phyloP scores from a whole-genome alignment of 2,113 vertebrate genomes.

The Tychaedon coryphoeus region DNA sequence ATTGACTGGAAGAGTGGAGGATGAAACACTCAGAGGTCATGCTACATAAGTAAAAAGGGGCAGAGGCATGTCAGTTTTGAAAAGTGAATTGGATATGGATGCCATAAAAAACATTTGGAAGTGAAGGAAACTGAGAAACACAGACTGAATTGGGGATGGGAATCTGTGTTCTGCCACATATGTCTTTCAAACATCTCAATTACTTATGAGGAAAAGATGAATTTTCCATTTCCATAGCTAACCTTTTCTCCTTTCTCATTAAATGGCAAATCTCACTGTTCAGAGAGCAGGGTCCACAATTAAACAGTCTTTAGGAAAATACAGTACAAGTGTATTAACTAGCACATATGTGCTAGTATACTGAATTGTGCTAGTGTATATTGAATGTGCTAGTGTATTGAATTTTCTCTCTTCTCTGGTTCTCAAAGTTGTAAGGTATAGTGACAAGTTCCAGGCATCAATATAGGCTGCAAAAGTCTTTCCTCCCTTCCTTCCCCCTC shows the following conservation, averaged over 20 bases:
- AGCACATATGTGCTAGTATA: no score
- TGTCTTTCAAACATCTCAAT: slow-evolving; percentile 62
- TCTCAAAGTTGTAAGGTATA: slow-evolving; percentile 57
- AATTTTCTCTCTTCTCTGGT: slow-evolving; percentile 48
- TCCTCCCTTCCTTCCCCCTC: neutral
- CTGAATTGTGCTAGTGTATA: no score
- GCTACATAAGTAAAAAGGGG: neutral
- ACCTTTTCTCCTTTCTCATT: slow-evolving; percentile 63
- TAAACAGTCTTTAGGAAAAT: slow-evolving; percentile 51
- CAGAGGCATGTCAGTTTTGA: neutral
- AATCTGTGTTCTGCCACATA: neutral
- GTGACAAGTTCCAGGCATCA: slow-evolving; percentile 65
- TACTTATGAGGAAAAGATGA: slow-evolving; percentile 55
- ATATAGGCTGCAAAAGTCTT: slow-evolving; percentile 45
- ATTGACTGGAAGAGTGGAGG: neutral
- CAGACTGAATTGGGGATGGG: neutral
- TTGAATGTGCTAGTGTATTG: no score
- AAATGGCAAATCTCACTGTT: slow-evolving; percentile 70
- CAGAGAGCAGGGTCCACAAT: slow-evolving; percentile 18
- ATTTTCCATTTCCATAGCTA: slow-evolving; percentile 63
- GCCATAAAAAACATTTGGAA: neutral
- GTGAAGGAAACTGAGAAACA: neutral
- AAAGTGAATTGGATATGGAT: neutral
- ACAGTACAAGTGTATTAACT: slow-evolving; percentile 59
- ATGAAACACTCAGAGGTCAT: neutral